Percentiles rank a stretch among this genome's conserved stretches.
phyloP scores from a whole-genome alignment of 2,797 vertebrate species.

The Pseudomugil tenellus region DNA sequence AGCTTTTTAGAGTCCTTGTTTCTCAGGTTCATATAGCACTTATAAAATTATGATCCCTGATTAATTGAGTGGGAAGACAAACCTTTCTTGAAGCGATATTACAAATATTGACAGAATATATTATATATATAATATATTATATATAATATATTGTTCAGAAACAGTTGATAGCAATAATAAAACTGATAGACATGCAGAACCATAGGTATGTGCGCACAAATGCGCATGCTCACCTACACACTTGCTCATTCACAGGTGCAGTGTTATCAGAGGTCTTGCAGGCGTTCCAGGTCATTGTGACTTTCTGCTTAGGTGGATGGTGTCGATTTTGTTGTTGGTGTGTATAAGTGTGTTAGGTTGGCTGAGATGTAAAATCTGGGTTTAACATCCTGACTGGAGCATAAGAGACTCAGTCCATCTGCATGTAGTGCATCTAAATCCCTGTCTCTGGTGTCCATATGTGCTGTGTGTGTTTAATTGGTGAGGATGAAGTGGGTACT shows the following conservation, averaged over 20 bases:
- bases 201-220: conserved; percentile 52
- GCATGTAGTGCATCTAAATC: conserved; percentile 41
- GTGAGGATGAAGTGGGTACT: conserved; percentile 16
- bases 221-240: conserved; percentile 18
- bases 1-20: neutral
- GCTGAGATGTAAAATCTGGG: conserved; percentile 54
- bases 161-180: neutral
- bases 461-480: conserved; percentile 50
- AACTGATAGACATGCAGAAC: conserved; percentile 32
- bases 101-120: neutral
- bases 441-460: conserved; percentile 37
- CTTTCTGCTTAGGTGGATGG: conserved; percentile 67
- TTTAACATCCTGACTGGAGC: conserved; percentile 50
- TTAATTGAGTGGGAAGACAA: neutral
- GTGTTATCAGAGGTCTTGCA: conserved; percentile 75
- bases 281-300: conserved; percentile 67
- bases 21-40: neutral
- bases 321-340: conserved; percentile 51
- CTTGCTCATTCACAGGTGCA: conserved; percentile 41
- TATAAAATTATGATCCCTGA: neutral
- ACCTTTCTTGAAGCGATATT: neutral
- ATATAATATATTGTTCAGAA: too few species aligned
- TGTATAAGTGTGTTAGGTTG: conserved; percentile 34
- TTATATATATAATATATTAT: too few species aligned
- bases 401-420: conserved; percentile 41